These are phyloP conservation scores for Tenodera sinensis DNA, from an alignment of 2,888 invertebrate species.

Conservation along the genomic window DNA sequence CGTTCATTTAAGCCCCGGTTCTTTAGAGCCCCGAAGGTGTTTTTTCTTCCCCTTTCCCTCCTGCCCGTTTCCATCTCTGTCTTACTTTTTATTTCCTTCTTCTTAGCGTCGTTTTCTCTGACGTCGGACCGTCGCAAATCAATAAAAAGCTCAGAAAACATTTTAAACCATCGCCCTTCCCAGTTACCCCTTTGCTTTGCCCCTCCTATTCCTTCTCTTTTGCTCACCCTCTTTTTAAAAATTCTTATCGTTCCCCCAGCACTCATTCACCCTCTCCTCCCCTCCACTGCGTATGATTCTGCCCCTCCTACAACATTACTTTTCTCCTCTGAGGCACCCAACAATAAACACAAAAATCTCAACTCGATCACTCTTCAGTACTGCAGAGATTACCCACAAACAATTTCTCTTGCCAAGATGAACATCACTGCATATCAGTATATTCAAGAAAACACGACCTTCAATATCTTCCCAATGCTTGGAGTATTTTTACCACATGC, in stretches of 20 bases:
- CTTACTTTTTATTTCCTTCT: conserved; percentile 13
- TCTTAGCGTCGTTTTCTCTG: conserved; percentile 21
- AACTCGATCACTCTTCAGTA: background rate
- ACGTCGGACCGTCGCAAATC: conserved; percentile 27
- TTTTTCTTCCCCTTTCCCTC: background rate
- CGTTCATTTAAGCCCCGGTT: conserved; percentile 15
- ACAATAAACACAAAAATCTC: background rate
- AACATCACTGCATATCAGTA: too few relatives aligned
- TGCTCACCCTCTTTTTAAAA: conserved; percentile 7
- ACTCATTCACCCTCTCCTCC: background rate
- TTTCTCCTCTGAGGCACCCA: background rate
- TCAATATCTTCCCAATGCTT: too few relatives aligned
- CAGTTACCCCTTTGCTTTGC: background rate
- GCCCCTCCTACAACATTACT: background rate
- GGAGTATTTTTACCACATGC: too few relatives aligned
- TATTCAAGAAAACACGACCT: too few relatives aligned
- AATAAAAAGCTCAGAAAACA: conserved; percentile 31
- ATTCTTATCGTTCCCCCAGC: conserved; percentile 16
- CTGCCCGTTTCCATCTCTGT: background rate
- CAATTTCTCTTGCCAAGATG: background rate
- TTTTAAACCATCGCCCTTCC: conserved; percentile 11
- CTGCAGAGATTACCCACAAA: background rate
- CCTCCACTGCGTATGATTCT: background rate
- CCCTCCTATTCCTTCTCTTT: conserved; percentile 5
- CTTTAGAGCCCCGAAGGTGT: background rate